Evolutionary conservation across 2,888 invertebrate species (phyloP).

Genomic region (Thera obeliscata): DNA sequence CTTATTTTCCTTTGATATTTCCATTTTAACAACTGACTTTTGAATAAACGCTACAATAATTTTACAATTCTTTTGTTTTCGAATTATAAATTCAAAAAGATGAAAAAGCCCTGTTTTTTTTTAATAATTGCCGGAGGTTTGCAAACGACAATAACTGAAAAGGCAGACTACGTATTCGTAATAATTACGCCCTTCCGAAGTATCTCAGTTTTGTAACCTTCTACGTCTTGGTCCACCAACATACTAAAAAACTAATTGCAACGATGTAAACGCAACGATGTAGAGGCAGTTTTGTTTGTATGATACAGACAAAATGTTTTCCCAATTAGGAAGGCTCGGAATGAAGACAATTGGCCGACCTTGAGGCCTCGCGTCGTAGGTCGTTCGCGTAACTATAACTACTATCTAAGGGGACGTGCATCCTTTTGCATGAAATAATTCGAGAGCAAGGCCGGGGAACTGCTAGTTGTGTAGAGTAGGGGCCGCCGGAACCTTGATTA

Average conservation of each 20-base stretch:
- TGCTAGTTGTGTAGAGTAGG: background rate
- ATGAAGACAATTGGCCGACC: slow-evolving; percentile 38
- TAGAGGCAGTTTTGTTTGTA: background rate
- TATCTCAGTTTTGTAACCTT: too few species aligned
- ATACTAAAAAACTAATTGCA: background rate
- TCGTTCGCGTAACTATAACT: slow-evolving; percentile 23
- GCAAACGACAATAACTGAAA: too few species aligned
- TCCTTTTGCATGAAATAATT: slow-evolving; percentile 50
- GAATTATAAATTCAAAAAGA: too few species aligned
- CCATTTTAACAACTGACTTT: too few species aligned
- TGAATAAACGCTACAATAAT: too few species aligned
- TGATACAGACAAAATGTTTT: slow-evolving; percentile 1
- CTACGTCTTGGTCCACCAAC: background rate
- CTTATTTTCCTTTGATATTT: too few species aligned
- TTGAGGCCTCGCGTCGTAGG: slow-evolving; percentile 25
- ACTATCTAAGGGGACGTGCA: slow-evolving; percentile 29
- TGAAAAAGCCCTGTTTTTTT: too few species aligned
- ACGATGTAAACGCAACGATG: background rate
- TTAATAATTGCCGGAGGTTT: too few species aligned
- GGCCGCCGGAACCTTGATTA: slow-evolving; percentile 9
- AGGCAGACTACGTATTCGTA: too few species aligned
- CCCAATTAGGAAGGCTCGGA: slow-evolving; percentile 33
- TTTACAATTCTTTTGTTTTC: too few species aligned
- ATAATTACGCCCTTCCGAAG: too few species aligned
- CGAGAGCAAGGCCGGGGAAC: slow-evolving; percentile 48